Conservation (phyloP, 2,888 invertebrate species). For the Cephus pygmeus region DNA sequence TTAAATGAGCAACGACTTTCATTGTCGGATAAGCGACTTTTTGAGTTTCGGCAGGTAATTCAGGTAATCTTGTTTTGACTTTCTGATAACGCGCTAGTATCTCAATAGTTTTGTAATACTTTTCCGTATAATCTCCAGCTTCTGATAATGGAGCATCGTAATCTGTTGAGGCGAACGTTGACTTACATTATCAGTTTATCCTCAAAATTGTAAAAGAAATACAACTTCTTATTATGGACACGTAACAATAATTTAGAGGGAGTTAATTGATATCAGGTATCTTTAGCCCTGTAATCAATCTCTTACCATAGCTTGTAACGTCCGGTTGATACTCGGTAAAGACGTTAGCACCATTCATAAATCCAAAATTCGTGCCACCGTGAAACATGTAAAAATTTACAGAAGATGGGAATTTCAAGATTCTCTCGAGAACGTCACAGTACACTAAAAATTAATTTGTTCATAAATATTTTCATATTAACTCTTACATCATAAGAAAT, state of each 20-base stretch:
- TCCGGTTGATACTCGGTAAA: constrained; percentile 70
- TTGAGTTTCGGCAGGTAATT: constrained; percentile 49
- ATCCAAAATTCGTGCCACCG: constrained; percentile 85
- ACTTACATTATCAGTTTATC: neutral
- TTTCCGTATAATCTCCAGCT: constrained; percentile 84
- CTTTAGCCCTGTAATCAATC: neutral
- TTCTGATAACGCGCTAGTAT: constrained; percentile 43
- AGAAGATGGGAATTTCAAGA: constrained; percentile 64
- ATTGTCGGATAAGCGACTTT: constrained; percentile 56
- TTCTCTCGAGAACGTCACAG: constrained; percentile 41
- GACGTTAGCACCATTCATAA: constrained; percentile 61
- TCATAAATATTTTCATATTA: neutral
- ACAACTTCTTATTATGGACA: neutral
- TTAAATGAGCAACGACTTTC: constrained; percentile 34
- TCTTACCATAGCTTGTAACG: constrained; percentile 77
- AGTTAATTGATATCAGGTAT: neutral
- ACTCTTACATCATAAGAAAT: neutral
- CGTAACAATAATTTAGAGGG: neutral
- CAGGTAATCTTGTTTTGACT: constrained; percentile 54
- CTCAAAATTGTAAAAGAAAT: neutral
- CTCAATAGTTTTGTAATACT: constrained; percentile 70
- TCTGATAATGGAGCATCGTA: constrained; percentile 88
- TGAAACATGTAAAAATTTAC: constrained; percentile 90
- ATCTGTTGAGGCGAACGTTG: constrained; percentile 55
- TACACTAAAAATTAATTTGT: constrained; percentile 33